These are phyloP conservation scores for Rhagium mordax DNA, from an alignment of 2,888 invertebrate species.

Conservation along the genomic window DNA sequence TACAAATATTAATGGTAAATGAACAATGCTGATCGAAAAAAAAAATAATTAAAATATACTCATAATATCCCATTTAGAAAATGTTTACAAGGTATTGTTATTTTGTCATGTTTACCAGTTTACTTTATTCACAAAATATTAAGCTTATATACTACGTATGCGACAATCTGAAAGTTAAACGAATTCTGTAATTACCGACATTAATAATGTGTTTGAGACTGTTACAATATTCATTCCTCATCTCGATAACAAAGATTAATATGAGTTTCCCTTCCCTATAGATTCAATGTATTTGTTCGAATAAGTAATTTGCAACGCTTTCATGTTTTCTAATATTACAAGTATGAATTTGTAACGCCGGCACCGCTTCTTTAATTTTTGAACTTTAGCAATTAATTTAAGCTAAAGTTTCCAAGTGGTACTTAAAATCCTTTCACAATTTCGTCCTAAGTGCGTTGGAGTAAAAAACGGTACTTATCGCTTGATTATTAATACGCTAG, in stretches of 20 bases:
- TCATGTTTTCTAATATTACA: neutral
- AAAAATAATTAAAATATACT: too few species aligned
- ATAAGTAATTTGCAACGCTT: neutral
- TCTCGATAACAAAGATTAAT: neutral
- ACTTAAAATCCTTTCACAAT: slow-evolving; percentile 26
- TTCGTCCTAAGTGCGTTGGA: slow-evolving; percentile 23
- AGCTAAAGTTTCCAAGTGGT: slow-evolving; percentile 27
- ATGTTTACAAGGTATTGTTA: too few species aligned
- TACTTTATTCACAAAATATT: neutral
- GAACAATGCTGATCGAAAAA: too few species aligned
- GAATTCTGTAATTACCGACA: neutral
- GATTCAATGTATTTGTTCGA: too few species aligned
- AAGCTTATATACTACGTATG: too few species aligned
- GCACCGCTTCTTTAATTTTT: neutral
- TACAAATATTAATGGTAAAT: too few species aligned
- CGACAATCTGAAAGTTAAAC: neutral
- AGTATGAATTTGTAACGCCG: neutral
- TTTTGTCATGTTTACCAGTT: neutral
- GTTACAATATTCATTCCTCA: neutral
- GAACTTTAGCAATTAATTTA: slow-evolving; percentile 37
- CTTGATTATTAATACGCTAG: slow-evolving; percentile 34
- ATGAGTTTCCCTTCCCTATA: too few species aligned
- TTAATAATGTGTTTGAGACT: neutral
- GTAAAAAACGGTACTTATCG: slow-evolving; percentile 31
- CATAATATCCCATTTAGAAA: too few species aligned